Evolutionary conservation across 1,140 invertebrate genomes (phyloP), one percentile per base, ranked within the genome.

Genomic region (Colletes latitarsis): DNA sequence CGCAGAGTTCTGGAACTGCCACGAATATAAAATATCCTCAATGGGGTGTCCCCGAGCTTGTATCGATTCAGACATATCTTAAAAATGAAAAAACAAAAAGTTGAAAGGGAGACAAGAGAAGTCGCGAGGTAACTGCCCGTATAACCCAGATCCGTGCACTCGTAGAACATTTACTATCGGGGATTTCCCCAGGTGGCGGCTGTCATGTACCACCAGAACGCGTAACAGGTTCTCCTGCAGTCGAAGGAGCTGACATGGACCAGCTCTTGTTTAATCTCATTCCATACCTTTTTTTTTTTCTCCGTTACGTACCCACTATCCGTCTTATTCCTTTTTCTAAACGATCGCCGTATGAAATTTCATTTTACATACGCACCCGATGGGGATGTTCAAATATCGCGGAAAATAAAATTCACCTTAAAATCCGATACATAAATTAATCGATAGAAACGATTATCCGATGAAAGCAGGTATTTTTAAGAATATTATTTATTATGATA

Each of bases 171-270:
- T 85, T 85, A 83, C 83, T 76, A 85, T 71, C 64, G 69, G 75
- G 83, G 81, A 83, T 85, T 85, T 79, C 83, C 81, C 83, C 82
- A 79, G 83, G 76, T 83, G 83, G 81, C 68, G 74, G 81, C 83
- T 85, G 83, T 85, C 83, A 85, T 82, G 83, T 82, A 70, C 76
- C 81, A 74, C 77, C 78, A 77, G 72, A 72, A 77, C 82, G 81
- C 72, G 78, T 84, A 83, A 79, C 82, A 84, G 79, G 84, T 75
- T 74, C 84, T 82, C 70, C 76, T 84, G 77, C 70, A 73, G 81
- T 79, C 63, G 67, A 80, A 55, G 82, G 68, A 76, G 72, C 82
- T 77, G 62, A 83, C 62, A 58, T n/a, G 68, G 53, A 71, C 52
- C 57, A 52, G 64, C 57, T 57, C 69, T 82, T 78, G 60, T 82